These are phyloP conservation scores for Strongylocentrotus purpuratus DNA, from an alignment of 35 echinoderm and acorn worm species.

Conservation along the genomic window DNA sequence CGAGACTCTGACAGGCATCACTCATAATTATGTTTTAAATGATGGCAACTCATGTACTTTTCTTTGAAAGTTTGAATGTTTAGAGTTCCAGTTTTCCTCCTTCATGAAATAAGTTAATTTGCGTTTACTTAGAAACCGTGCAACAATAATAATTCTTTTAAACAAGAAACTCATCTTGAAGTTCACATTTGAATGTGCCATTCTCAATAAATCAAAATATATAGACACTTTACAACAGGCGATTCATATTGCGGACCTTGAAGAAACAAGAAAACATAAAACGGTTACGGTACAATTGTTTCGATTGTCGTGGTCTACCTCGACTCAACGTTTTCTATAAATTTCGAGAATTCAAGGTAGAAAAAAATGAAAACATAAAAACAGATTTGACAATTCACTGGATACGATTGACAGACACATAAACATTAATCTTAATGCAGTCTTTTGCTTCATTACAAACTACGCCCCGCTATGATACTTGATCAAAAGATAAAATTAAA, in stretches of 20 bases:
- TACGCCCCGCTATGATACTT: background rate
- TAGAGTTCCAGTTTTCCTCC: background rate
- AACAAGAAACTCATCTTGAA: background rate
- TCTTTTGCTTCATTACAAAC: background rate
- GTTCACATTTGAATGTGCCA: background rate
- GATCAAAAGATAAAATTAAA: slow-evolving; percentile 2
- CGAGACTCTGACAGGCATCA: background rate
- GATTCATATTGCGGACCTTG: no score
- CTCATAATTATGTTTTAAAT: background rate
- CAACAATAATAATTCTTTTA: background rate
- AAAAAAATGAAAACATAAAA: background rate
- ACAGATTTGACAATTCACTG: background rate
- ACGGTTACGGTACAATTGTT: background rate
- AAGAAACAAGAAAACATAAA: background rate
- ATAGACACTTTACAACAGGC: no score
- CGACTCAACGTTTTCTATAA: background rate
- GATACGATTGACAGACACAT: background rate
- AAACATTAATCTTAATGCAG: background rate
- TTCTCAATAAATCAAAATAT: background rate
- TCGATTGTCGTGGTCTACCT: background rate
- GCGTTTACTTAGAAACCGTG: background rate
- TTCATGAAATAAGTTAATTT: background rate
- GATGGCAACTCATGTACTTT: background rate
- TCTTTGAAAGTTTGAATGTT: background rate
- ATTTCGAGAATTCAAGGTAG: background rate